Conservation (phyloP, 2,888 invertebrate genomes). For the Epinotia nisella region DNA sequence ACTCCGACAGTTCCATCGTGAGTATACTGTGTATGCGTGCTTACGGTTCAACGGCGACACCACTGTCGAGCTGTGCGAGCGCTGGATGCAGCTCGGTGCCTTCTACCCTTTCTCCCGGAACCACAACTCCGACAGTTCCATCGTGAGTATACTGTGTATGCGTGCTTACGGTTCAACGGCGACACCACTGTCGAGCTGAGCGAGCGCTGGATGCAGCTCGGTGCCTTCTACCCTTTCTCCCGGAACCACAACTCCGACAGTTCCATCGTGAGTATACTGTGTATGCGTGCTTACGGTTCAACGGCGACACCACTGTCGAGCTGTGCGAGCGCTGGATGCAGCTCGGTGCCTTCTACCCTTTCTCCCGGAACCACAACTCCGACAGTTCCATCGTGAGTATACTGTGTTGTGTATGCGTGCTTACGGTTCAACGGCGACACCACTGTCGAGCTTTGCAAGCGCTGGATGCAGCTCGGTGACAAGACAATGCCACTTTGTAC, state of each 20-base stretch:
- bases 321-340: too few relatives aligned
- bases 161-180: slow-evolving; percentile 69
- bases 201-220: slow-evolving; percentile 93
- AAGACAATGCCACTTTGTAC: too few relatives aligned
- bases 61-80: slow-evolving; percentile 88
- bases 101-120: slow-evolving; percentile 95
- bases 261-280: slow-evolving; percentile 81
- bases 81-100: slow-evolving; percentile 95
- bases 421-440: too few relatives aligned
- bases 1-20: slow-evolving; percentile 87
- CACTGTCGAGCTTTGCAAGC: too few relatives aligned
- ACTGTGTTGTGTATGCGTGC: too few relatives aligned
- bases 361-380: too few relatives aligned
- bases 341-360: too few relatives aligned
- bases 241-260: slow-evolving; percentile 92
- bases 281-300: background rate
- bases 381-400: too few relatives aligned
- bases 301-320: too few relatives aligned
- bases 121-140: slow-evolving; percentile 89
- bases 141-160: slow-evolving; percentile 73
- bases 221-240: slow-evolving; percentile 95
- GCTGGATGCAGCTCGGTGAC: too few relatives aligned
- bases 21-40: slow-evolving; percentile 53
- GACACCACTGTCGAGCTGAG: slow-evolving; percentile 90
- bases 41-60: slow-evolving; percentile 86